These are phyloP conservation scores for Muscidifurax raptorellus DNA, from an alignment of 1,140 invertebrate genomes.

Conservation along the genomic window DNA sequence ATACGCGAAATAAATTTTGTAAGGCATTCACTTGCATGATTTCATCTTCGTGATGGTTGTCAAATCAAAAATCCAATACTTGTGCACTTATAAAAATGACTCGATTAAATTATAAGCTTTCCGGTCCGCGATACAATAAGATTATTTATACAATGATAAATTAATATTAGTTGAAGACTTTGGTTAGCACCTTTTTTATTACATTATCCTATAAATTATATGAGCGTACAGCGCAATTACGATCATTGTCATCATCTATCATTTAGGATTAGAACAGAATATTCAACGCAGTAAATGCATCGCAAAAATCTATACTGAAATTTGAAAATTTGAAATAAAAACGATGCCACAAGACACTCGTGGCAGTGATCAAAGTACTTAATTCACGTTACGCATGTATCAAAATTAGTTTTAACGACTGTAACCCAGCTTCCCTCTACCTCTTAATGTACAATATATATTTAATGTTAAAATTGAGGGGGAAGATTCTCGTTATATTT, in stretches of 20 bases:
- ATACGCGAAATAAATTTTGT: not conserved
- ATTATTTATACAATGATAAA: conserved; percentile 42
- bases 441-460: conserved; percentile 33
- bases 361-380: conserved; percentile 12
- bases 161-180: conserved; percentile 51
- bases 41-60: not conserved
- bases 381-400: conserved; percentile 34
- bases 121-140: not conserved
- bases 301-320: conserved; percentile 7
- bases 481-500: not conserved
- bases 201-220: conserved; percentile 12
- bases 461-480: not conserved
- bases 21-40: not conserved
- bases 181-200: conserved; percentile 56
- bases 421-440: not conserved
- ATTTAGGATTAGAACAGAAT: conserved; percentile 9
- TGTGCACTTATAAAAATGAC: not conserved
- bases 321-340: not conserved
- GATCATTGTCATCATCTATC: not conserved
- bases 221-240: not conserved
- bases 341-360: conserved; percentile 6
- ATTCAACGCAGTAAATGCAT: conserved; percentile 40
- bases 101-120: not conserved
- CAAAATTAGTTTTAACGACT: conserved; percentile 22
- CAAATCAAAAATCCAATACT: not conserved